Evolutionary conservation across 2,888 invertebrate species (phyloP), one percentile per base, ranked within the genome.

Genomic region (Cephalotes varians): DNA sequence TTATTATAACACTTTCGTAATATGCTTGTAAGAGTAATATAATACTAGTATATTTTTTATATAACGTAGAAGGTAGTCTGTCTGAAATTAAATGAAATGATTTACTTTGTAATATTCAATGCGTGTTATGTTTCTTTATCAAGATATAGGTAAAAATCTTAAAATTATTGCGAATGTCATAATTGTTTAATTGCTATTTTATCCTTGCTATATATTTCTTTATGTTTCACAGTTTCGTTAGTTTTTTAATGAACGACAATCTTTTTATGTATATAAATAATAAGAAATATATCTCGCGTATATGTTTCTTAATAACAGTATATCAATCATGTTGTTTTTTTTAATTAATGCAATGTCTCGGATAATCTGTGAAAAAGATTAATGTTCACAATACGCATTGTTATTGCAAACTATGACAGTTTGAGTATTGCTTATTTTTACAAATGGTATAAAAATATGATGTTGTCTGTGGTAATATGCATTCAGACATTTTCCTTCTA

Each of bases 1-100:
- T 83, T 91, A 91, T 86, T 86, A 89, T 88, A 88, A 91, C 86
- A 88, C 82, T 90, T 87, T 82, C 81, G 85, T 90, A 90, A 87
- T 85, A 86, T 80, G 73, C 73, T 86, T 85, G 87, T 91, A 91
- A 86, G 88, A 91, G 89, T 93, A 93, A 91, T 93, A 93, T 93
- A 93, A 93, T 93, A 93, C 93, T 92, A 93, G 86, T 89, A 91
- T 90, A 91, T 86, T 87, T 65, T 67, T 79, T 88, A 89, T 89
- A 91, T 87, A 93, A 91, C 92, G 92, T 89, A 92, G 90, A 85
- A 92, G 91, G 91, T 89, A 91, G 83, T 84, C 87, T 88, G 86
- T 88, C 90, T 87, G 86, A 87, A 87, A 84, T 71, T 84, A 47
- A 80, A 69, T 83, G 51, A 54, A 84, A 85, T 54, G 76, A 71